These are phyloP conservation scores for Chrysolina americana DNA, from an alignment of 2,888 invertebrate genomes.

Conservation along the genomic window DNA sequence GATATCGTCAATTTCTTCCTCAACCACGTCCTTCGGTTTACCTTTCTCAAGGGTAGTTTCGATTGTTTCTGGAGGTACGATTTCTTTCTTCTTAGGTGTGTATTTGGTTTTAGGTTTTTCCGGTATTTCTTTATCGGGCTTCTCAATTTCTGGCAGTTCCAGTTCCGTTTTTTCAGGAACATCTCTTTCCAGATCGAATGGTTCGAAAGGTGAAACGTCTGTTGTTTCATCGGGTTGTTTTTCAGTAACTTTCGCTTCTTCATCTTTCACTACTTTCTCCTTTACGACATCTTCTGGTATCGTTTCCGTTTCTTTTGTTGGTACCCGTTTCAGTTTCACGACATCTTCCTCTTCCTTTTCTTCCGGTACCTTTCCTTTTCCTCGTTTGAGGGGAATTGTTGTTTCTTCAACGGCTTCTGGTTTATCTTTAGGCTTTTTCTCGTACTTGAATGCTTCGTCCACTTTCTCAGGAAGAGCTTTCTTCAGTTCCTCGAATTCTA, in stretches of 20 bases:
- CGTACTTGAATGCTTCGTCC: slow-evolving; percentile 65
- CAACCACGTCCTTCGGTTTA: slow-evolving; percentile 49
- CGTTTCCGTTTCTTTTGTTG: slow-evolving; percentile 66
- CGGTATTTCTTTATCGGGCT: slow-evolving; percentile 65
- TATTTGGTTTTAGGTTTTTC: slow-evolving; percentile 63
- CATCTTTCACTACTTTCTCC: slow-evolving; percentile 56
- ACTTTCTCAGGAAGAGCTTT: slow-evolving; percentile 66
- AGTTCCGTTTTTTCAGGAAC: slow-evolving; percentile 65
- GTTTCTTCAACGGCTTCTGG: slow-evolving; percentile 56
- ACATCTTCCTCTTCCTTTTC: slow-evolving; percentile 63
- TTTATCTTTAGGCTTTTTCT: slow-evolving; percentile 59
- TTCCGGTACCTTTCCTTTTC: slow-evolving; percentile 71
- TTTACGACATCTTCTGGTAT: slow-evolving; percentile 53
- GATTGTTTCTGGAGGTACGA: background rate
- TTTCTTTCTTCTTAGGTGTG: slow-evolving; percentile 51
- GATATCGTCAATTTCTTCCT: slow-evolving; percentile 47
- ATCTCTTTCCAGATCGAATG: slow-evolving; percentile 66
- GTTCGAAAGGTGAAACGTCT: slow-evolving; percentile 67
- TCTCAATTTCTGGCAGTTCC: slow-evolving; percentile 65
- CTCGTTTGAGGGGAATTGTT: slow-evolving; percentile 71
- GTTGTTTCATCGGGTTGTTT: slow-evolving; percentile 59
- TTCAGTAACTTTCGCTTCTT: slow-evolving; percentile 57
- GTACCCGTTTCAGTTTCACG: slow-evolving; percentile 71
- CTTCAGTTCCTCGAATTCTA: slow-evolving; percentile 68
- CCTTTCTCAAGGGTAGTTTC: slow-evolving; percentile 49